Evolutionary conservation across 2,113 vertebrate species (phyloP), one percentile per base, ranked within the genome.

Genomic region (Eubucco bourcierii): DNA sequence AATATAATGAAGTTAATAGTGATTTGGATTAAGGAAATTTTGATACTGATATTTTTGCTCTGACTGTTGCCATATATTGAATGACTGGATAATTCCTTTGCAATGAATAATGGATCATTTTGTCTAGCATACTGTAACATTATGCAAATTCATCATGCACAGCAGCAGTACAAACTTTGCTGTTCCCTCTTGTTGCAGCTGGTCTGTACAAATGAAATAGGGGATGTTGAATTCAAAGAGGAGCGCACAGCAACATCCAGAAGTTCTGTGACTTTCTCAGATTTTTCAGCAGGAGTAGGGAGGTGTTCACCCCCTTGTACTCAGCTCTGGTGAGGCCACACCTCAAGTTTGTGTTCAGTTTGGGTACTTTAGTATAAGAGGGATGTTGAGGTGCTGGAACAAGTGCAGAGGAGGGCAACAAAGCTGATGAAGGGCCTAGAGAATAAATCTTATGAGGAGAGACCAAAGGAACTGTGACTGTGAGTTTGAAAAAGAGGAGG

Each of bases 11-110:
- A 91, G 72, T 93, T 96, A 94, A 96, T 83, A 95, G 88, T 93
- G 93, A 94, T 92, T 84, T 90, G 66, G 75, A 95, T 92, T 95
- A 93, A 92, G 58, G 92, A 95, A 93, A 95, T 94, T 94, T 94
- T 88, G 88, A 95, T 95, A 91, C 93, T 89, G 95, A 68, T 95
- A 95, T 97, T 96, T 96, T 95, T 93, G 64, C 85, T 95, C 84
- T 97, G 80, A 95, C 86, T 97, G 96, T 93, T 97, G 94, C 90
- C 95, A 95, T 95, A 96, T 95, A 92, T 88, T 95, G 95, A 96
- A 91, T 96, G 95, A 96, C 88, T 95, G 83, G 90, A 94, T 96
- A 95, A 97, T 97, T 96, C 75, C 93, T 92, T 94, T 95, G 92
- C 93, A 94, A 95, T 96, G 95, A 95, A 96, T 94, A 96, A 96